phyloP scores from a whole-genome alignment of 2,888 invertebrate genomes.

The Chalcosyrphus nemorum region DNA sequence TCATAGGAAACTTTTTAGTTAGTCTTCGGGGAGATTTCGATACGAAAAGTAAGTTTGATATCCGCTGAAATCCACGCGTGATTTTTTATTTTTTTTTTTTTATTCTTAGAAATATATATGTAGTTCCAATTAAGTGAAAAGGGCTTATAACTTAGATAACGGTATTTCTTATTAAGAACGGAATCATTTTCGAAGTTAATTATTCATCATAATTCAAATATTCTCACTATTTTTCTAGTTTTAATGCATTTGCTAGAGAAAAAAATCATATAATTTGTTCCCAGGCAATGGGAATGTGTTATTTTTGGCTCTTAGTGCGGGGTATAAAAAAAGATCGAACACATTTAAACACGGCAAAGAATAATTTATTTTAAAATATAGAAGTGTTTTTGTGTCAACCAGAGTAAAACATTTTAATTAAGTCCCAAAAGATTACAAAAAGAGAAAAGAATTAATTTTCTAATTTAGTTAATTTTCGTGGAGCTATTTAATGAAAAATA shows the following conservation, averaged over 20 bases:
- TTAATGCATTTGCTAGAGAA: conserved; percentile 30
- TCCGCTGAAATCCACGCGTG: background rate
- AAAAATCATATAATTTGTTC: conserved; percentile 65
- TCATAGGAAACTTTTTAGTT: conserved; percentile 7
- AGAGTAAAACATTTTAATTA: background rate
- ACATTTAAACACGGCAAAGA: conserved; percentile 38
- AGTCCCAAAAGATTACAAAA: background rate
- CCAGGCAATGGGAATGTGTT: conserved; percentile 71
- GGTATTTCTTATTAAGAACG: background rate
- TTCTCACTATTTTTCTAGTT: background rate
- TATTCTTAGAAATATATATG: conserved; percentile 11
- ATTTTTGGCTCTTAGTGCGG: conserved; percentile 68
- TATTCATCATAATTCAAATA: background rate
- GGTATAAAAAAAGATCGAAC: conserved; percentile 40
- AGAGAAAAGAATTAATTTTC: background rate
- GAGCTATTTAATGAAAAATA: too few species aligned
- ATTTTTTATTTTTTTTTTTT: too few species aligned
- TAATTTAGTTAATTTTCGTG: background rate
- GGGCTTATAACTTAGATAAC: background rate
- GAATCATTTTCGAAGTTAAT: background rate
- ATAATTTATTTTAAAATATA: background rate
- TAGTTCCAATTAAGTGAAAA: background rate
- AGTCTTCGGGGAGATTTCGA: conserved; percentile 68
- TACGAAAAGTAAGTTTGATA: conserved; percentile 67
- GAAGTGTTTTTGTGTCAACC: background rate